phyloP scores from a whole-genome alignment of 2,797 vertebrate species.

The Champsocephalus gunnari region DNA sequence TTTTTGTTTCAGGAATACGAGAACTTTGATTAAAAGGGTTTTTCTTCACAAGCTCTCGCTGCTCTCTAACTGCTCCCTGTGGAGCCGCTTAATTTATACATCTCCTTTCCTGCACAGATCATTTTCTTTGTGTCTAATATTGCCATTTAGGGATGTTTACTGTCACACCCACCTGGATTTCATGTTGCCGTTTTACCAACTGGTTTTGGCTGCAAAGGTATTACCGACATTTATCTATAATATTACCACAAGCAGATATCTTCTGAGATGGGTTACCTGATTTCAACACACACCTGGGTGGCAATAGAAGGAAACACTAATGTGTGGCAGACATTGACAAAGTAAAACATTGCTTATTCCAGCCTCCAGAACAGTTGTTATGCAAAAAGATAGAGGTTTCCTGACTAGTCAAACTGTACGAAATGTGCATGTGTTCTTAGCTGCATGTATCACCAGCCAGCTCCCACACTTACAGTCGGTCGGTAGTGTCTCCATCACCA shows the following conservation, averaged over 20 bases:
- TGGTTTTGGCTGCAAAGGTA: constrained; percentile 18
- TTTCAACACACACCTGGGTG: not conserved
- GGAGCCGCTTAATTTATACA: constrained; percentile 33
- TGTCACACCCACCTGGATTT: constrained; percentile 42
- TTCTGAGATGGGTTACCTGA: not conserved
- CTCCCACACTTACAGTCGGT: constrained; percentile 15
- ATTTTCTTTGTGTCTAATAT: constrained; percentile 49
- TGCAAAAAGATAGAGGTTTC: constrained; percentile 4
- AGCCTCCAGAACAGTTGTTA: constrained; percentile 21
- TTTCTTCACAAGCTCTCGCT: constrained; percentile 55
- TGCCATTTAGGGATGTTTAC: constrained; percentile 42
- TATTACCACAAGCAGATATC: not conserved
- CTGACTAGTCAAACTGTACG: constrained; percentile 10
- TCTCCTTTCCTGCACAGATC: constrained; percentile 35
- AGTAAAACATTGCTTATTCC: constrained; percentile 43
- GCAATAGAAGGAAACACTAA: constrained; percentile 14
- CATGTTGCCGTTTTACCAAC: constrained; percentile 31
- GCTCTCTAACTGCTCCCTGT: constrained; percentile 52
- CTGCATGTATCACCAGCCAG: constrained; percentile 33
- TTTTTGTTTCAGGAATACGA: constrained; percentile 57
- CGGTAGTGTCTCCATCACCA: constrained; percentile 26
- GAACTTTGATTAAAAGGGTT: constrained; percentile 49
- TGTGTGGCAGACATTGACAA: not conserved
- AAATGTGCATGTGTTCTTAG: constrained; percentile 27
- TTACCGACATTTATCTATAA: constrained; percentile 26